Evolutionary conservation across 2,797 vertebrate genomes (phyloP), one percentile per base, ranked within the genome.

Genomic region (Scolopax bukidnonensis): DNA sequence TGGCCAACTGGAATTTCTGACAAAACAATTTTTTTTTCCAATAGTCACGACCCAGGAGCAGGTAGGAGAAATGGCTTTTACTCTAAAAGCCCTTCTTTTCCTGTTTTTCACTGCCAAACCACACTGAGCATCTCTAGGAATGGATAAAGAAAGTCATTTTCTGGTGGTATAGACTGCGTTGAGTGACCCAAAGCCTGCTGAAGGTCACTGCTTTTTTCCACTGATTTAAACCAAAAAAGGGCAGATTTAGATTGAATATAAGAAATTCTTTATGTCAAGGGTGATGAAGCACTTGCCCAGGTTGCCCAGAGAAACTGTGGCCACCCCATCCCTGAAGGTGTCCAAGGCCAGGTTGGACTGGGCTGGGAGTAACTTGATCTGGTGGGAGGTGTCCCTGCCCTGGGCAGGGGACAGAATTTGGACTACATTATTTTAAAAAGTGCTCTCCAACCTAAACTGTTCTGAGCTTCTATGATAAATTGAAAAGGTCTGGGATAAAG

Each of bases 331-430:
- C 4, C 47, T 90, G 69, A 32, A 6, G 40, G 5, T 28, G 25
- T 33, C 21, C 84, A 10, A 53, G 38, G 11, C 6, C 19, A 30
- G n/a, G 33, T 0, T 74, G 56, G 56, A 50, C 0, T 0, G 23
- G 4, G 25, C 24, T 69, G 24, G 19, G 25, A 51, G 33, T 25
- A 38, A 17, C 32, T 13, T 41, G 11, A 6, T 13, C 32, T 30
- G 43, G 16, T 20, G 24, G 48, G 36, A 80, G 36, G 24, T 57
- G 24, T 41, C 21, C 30, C 45, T 56, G 36, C 5, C 9, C n/a
- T 14, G 45, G n/a, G 18, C 8, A 3, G 9, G 9, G 10, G 10
- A 7, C 1, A 8, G 18, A 15, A 13, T 27, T 70, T 70, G 18
- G 51, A 59, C 20, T 17, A 24, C 25, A 28, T 41, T 32, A 20